These are phyloP conservation scores for Dryomyza anilis DNA, from an alignment of 2,888 invertebrate genomes.

Conservation along the genomic window DNA sequence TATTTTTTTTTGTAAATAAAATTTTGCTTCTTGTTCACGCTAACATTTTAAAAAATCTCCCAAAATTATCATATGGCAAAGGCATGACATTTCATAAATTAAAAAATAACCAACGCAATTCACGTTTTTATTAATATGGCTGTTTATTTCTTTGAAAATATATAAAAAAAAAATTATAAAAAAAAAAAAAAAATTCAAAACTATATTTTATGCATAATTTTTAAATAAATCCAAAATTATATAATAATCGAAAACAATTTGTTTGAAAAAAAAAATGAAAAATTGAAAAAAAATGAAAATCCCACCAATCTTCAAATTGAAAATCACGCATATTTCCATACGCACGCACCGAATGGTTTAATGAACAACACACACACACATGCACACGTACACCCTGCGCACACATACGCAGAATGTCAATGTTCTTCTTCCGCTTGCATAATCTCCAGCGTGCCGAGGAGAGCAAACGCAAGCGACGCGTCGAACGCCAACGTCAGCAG, in stretches of 20 bases:
- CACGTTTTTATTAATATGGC: neutral
- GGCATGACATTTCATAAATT: slow-evolving; percentile 11
- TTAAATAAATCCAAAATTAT: slow-evolving; percentile 12
- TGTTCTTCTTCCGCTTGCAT: slow-evolving; percentile 95
- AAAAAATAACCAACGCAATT: neutral
- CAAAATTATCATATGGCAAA: slow-evolving; percentile 13
- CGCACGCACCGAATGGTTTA: neutral
- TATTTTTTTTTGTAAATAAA: neutral
- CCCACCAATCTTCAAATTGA: too few species aligned
- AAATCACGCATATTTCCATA: too few species aligned
- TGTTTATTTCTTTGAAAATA: slow-evolving; percentile 9
- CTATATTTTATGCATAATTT: neutral
- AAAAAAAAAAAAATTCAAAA: slow-evolving; percentile 15
- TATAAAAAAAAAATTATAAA: slow-evolving; percentile 9
- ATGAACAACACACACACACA: slow-evolving; percentile 6
- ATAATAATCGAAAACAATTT: neutral
- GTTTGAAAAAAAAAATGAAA: too few species aligned
- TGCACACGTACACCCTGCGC: neutral
- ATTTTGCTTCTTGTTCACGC: neutral
- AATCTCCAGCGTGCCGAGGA: slow-evolving; percentile 86
- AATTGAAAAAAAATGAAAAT: neutral
- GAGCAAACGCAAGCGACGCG: slow-evolving; percentile 70
- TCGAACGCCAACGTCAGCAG: slow-evolving; percentile 60
- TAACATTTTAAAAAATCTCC: slow-evolving; percentile 18
- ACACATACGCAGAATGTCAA: slow-evolving; percentile 74